These are phyloP conservation scores for Lithobates pipiens DNA, from an alignment of 2,797 vertebrate species.

Conservation along the genomic window DNA sequence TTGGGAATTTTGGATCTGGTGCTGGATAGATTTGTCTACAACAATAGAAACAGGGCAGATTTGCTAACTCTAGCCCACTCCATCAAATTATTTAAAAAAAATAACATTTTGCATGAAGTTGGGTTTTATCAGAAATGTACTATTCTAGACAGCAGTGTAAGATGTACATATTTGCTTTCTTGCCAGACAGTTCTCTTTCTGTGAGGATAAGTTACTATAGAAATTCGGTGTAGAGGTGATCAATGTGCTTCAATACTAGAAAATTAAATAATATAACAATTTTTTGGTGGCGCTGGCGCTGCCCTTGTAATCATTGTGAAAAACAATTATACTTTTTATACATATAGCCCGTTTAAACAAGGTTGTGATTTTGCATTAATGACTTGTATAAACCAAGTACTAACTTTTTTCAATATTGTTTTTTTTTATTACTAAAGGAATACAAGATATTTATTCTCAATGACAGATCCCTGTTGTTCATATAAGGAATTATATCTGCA, in stretches of 20 bases:
- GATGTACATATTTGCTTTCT: not conserved
- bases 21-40: no score
- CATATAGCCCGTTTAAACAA: constrained; percentile 9
- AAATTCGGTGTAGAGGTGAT: not conserved
- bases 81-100: no score
- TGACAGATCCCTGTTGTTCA: no score
- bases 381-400: not conserved
- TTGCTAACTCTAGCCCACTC: no score
- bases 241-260: not conserved
- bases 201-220: constrained; percentile 8
- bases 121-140: not conserved
- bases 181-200: not conserved
- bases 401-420: not conserved
- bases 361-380: not conserved
- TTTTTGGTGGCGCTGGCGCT: constrained; percentile 36
- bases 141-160: not conserved
- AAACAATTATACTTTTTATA: not conserved
- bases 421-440: not conserved
- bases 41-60: no score
- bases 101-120: not conserved
- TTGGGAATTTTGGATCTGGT: no score
- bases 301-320: not conserved
- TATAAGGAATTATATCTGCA: no score
- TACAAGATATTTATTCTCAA: not conserved
- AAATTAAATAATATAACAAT: not conserved